phyloP scores from a whole-genome alignment of 2,888 invertebrate species.

The Auanema freiburgensis region DNA sequence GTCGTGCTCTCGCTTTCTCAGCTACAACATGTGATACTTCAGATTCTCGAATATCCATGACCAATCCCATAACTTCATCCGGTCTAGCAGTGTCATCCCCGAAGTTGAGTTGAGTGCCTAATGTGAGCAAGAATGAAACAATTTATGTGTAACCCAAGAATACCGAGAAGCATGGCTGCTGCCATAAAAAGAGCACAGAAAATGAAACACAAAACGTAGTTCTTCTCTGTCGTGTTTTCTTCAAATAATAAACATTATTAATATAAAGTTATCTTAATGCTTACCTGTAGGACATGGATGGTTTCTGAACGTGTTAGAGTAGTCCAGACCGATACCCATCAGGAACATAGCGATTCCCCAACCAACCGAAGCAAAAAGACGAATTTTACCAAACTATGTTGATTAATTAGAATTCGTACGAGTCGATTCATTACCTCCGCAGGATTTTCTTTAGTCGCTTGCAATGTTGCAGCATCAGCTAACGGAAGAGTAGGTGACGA shows the following conservation, averaged over 20 bases:
- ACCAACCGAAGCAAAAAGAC: conserved; percentile 95
- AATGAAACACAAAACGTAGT: conserved; percentile 97
- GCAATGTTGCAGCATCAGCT: conserved; percentile 61
- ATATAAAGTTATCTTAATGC: not conserved
- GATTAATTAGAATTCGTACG: too few relatives aligned
- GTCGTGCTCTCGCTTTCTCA: conserved; percentile 59
- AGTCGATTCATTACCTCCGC: conserved; percentile 41
- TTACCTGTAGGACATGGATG: conserved; percentile 60
- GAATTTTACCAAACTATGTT: conserved; percentile 80
- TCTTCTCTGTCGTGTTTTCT: conserved; percentile 77
- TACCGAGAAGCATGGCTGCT: conserved; percentile 84
- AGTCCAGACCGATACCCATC: conserved; percentile 91
- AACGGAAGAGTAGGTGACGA: conserved; percentile 65
- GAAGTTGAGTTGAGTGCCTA: conserved; percentile 60
- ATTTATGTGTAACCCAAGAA: conserved; percentile 59
- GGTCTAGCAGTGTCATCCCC: conserved; percentile 46
- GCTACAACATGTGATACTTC: conserved; percentile 63
- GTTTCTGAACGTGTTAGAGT: conserved; percentile 87
- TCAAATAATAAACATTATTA: conserved; percentile 5
- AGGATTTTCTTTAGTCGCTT: conserved; percentile 53
- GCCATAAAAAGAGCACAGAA: conserved; percentile 96
- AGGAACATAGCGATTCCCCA: conserved; percentile 99
- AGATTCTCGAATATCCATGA: conserved; percentile 60
- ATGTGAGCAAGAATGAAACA: not conserved
- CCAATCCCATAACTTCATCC: conserved; percentile 52